Conservation (phyloP, 2,113 vertebrate species). For the Canis aureus region DNA sequence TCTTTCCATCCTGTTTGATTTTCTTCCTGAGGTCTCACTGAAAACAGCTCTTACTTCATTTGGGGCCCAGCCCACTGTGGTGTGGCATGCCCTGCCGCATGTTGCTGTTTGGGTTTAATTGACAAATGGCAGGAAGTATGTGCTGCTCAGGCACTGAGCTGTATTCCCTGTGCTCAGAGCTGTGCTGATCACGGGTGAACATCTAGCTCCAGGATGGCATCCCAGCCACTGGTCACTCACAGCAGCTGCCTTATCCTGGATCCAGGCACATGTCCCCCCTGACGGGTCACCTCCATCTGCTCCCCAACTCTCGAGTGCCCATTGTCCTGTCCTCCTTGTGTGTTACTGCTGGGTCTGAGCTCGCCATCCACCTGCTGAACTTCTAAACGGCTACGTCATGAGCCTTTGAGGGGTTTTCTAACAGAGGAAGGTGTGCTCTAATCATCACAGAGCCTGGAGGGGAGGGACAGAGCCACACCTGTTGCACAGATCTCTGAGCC, state of each 20-base stretch:
- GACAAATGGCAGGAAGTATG: accelerated
- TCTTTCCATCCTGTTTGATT: neutral
- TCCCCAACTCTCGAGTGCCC: neutral
- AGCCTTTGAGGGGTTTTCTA: neutral
- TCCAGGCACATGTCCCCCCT: neutral
- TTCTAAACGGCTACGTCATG: neutral
- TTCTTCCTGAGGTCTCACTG: neutral
- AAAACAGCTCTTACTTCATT: neutral
- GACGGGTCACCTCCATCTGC: neutral
- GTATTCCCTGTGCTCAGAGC: neutral
- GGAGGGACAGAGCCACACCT: neutral
- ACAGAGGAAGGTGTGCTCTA: neutral
- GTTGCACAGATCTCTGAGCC: neutral
- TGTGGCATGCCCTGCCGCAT: neutral
- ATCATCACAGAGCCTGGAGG: no score
- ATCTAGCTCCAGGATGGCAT: neutral
- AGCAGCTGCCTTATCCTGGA: neutral
- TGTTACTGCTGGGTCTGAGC: neutral
- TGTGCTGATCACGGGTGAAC: neutral
- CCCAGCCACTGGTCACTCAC: neutral
- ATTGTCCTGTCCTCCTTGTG: neutral
- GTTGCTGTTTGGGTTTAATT: accelerated
- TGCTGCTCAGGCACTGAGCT: neutral
- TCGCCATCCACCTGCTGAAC: neutral
- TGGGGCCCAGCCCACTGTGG: neutral